Evolutionary conservation across 1,140 invertebrate species (phyloP).

Genomic region (Conus betulinus): DNA sequence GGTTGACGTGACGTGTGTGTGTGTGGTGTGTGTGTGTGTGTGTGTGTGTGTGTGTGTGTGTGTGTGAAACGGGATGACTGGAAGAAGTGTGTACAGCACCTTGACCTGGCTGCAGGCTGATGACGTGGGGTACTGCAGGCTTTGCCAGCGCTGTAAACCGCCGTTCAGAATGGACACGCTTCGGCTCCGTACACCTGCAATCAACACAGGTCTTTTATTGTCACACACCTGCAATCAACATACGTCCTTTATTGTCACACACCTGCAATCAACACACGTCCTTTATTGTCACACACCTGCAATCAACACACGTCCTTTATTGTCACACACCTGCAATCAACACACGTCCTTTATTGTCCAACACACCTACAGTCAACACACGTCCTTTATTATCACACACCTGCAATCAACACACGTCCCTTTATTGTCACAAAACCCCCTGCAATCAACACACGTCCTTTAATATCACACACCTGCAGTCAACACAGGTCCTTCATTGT

Average conservation of each 20-base stretch:
- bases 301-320: too few relatives aligned
- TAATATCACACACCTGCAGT: not conserved
- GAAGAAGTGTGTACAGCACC: not conserved
- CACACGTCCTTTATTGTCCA: too few relatives aligned
- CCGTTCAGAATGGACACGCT: constrained; percentile 58
- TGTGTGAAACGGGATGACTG: too few relatives aligned
- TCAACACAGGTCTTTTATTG: constrained; percentile 27
- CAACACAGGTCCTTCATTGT: too few relatives aligned
- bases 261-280: constrained; percentile 32
- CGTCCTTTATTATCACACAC: not conserved
- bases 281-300: too few relatives aligned
- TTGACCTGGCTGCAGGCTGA: not conserved
- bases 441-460: not conserved
- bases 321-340: too few relatives aligned
- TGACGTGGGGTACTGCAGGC: constrained; percentile 24
- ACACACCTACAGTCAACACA: not conserved
- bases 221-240: constrained; percentile 57
- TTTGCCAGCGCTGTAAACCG: constrained; percentile 55
- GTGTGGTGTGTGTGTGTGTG: too few relatives aligned
- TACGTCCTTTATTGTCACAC: constrained; percentile 53
- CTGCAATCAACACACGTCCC: not conserved
- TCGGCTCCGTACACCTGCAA: constrained; percentile 54
- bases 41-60: too few relatives aligned
- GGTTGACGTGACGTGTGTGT: too few relatives aligned
- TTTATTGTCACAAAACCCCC: too few relatives aligned